These are phyloP conservation scores for Cetonia aurata DNA, from an alignment of 2,888 invertebrate genomes.

Conservation along the genomic window DNA sequence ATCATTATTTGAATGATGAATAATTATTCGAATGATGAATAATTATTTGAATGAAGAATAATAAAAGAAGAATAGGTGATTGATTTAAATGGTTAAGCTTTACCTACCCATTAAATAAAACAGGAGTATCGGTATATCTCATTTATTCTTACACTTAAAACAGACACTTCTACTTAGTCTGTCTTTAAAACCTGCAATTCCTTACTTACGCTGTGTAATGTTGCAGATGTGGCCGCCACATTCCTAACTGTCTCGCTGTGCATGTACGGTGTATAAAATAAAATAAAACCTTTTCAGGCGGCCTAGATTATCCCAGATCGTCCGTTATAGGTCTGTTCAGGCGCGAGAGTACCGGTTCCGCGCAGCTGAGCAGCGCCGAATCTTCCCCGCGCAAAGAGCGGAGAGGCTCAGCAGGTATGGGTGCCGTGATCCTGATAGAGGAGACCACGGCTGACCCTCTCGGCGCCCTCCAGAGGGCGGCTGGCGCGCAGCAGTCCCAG, in stretches of 20 bases:
- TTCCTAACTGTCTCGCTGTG: conserved; percentile 12
- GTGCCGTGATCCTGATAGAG: conserved; percentile 72
- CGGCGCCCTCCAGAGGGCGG: conserved; percentile 60
- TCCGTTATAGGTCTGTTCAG: conserved; percentile 92
- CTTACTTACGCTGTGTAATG: conserved; percentile 18
- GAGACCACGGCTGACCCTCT: conserved; percentile 67
- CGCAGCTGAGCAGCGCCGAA: conserved; percentile 69
- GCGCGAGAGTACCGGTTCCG: conserved; percentile 84
- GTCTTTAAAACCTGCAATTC: neutral
- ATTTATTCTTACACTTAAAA: too few species aligned
- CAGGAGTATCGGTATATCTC: neutral
- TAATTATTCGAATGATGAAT: too few species aligned
- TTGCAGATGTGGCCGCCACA: conserved; percentile 26
- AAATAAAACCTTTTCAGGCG: conserved; percentile 70
- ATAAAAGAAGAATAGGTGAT: too few species aligned
- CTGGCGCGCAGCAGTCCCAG: conserved; percentile 62
- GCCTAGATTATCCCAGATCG: conserved; percentile 89
- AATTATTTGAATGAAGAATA: too few species aligned
- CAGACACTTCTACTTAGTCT: too few species aligned
- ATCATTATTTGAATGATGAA: too few species aligned
- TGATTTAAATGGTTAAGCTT: too few species aligned
- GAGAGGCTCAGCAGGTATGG: conserved; percentile 59
- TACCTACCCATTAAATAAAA: neutral
- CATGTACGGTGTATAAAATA: conserved; percentile 31
- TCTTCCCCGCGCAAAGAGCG: conserved; percentile 65